These are phyloP conservation scores for Ficedula albicollis DNA, from an alignment of 2,797 vertebrate species.

Conservation along the genomic window DNA sequence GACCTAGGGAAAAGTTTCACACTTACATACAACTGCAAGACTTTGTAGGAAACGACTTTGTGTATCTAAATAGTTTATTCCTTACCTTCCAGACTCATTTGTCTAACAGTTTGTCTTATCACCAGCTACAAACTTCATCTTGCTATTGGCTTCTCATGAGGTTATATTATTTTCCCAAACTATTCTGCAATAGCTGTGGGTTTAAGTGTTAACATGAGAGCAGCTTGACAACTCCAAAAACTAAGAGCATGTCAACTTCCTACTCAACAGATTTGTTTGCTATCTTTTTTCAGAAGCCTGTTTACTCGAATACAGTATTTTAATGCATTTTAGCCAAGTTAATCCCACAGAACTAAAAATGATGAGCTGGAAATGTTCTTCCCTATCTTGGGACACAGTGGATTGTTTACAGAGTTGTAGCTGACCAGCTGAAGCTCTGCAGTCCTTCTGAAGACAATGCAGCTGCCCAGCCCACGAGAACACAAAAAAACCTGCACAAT, in stretches of 20 bases:
- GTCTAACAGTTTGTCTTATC: neutral
- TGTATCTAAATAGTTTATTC: neutral
- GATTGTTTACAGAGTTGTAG: neutral
- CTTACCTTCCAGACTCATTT: neutral
- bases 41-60: fast-evolving
- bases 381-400: neutral
- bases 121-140: neutral
- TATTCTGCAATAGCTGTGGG: neutral
- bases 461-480: neutral
- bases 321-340: neutral
- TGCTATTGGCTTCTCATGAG: neutral
- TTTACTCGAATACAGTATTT: neutral
- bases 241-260: constrained; percentile 3
- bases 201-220: neutral
- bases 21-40: neutral
- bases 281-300: neutral
- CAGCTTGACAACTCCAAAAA: neutral
- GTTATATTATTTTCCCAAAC: neutral
- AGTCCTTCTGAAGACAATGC: neutral
- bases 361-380: neutral
- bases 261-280: constrained; percentile 44
- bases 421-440: neutral
- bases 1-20: neutral
- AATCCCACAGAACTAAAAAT: neutral
- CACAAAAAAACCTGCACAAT: neutral